Evolutionary conservation across 2,797 vertebrate species (phyloP).

Genomic region (Jordanella pulchra): DNA sequence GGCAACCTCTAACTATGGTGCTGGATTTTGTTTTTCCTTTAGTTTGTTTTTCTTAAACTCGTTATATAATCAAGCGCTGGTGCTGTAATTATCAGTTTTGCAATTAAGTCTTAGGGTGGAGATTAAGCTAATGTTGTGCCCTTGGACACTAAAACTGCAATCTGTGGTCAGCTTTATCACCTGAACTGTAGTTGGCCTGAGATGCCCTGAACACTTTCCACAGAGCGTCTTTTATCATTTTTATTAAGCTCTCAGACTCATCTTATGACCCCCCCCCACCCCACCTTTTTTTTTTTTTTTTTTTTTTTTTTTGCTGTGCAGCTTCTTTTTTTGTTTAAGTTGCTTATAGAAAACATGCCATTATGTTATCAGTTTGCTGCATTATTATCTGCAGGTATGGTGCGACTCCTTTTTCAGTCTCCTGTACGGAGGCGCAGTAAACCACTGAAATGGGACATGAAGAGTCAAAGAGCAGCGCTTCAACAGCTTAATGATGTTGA

Average conservation of each 20-base stretch:
- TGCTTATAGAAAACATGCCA: conserved; percentile 32
- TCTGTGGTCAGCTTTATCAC: conserved; percentile 1
- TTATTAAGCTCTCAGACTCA: conserved; percentile 18
- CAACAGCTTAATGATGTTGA: conserved; percentile 79
- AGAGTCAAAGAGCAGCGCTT: conserved; percentile 77
- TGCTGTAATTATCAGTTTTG: conserved; percentile 1
- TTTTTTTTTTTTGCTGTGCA: too few species aligned
- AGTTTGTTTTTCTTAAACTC: neutral
- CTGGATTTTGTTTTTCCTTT: neutral
- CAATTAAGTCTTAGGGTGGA: conserved; percentile 2
- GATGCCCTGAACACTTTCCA: conserved; percentile 29
- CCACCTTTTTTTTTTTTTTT: too few species aligned
- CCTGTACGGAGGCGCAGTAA: conserved; percentile 52
- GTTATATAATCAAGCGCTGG: neutral
- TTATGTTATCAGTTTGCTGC: conserved; percentile 42
- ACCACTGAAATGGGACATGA: conserved; percentile 64
- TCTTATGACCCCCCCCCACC: neutral
- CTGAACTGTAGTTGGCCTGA: neutral
- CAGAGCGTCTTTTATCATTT: conserved; percentile 2
- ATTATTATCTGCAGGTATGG: conserved; percentile 63
- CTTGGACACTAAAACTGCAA: conserved; percentile 7
- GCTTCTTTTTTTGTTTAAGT: conserved; percentile 23
- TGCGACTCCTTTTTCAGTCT: conserved; percentile 60
- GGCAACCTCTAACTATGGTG: neutral
- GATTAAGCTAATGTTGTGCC: neutral